Evolutionary conservation across 2,113 vertebrate species (phyloP), one percentile per base, ranked within the genome.

Genomic region (Gyps fulvus): DNA sequence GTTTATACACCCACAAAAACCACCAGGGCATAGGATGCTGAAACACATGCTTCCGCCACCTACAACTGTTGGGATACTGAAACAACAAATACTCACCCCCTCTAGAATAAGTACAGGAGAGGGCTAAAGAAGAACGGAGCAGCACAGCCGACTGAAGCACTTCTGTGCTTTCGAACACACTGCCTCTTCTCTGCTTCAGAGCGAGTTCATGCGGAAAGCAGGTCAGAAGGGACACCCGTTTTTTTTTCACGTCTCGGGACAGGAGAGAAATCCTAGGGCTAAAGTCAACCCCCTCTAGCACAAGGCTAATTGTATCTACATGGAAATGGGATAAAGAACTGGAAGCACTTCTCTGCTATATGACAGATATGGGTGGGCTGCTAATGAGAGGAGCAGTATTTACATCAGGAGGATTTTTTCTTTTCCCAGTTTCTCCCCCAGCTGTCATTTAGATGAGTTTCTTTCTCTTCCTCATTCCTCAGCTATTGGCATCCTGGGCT

Each of bases 391-490:
- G 0, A 29, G 29, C 40, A 16, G 14, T 52, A 59, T 76, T 84
- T 47, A 69, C 7, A 4, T 22, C 70, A 34, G 47, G 16, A 92
- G 11, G 21, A 61, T 80, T 83, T 61, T 15, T 23, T 81, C 20
- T 76, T 83, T 76, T 34, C 57, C 47, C 65, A 67, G 43, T 40
- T 91, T 69, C 38, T 47, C 34, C 36, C 83, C 63, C 54, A 49
- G 66, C 57, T 63, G 31, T 65, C 43, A 27, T 71, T 79, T n/a
- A 49, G 18, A 32, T 13, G 18, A 67, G 5, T 36, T 82, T 65
- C n/a, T 74, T 79, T 82, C 74, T 95, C 67, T 95, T 88, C 73
- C 93, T 93, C 70, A 43, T 94, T 94, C 87, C 78, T 93, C 77
- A 76, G 31, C 61, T 95, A 22, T 11, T 66, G 42, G 58, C 67